Conservation (phyloP, 2,888 invertebrate species). For the Rotaria socialis region DNA sequence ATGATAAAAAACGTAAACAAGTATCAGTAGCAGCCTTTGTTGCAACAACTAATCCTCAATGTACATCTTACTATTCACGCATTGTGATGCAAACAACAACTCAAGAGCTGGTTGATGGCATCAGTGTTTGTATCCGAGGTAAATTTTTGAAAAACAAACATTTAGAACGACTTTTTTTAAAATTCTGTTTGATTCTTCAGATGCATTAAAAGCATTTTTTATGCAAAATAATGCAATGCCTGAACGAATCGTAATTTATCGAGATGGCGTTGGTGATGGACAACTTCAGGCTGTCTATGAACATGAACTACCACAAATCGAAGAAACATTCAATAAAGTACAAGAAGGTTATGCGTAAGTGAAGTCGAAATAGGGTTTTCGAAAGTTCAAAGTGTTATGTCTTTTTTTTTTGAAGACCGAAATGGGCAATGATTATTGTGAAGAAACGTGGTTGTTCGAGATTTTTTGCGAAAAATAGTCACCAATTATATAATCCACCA, state of each 20-base stretch:
- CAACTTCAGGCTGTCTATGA: constrained; percentile 54
- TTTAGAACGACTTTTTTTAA: no score
- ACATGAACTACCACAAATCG: constrained; percentile 55
- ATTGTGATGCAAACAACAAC: constrained; percentile 71
- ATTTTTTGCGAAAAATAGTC: constrained; percentile 64
- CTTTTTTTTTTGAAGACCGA: constrained; percentile 60
- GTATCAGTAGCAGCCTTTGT: constrained; percentile 76
- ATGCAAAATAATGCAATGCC: constrained; percentile 39
- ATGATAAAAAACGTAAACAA: constrained; percentile 38
- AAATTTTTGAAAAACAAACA: constrained; percentile 8
- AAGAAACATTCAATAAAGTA: constrained; percentile 48
- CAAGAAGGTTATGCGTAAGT: constrained; percentile 42
- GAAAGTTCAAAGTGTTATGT: no score
- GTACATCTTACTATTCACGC: constrained; percentile 71
- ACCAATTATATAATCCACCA: constrained; percentile 64
- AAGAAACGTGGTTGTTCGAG: constrained; percentile 85
- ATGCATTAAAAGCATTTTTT: constrained; percentile 42
- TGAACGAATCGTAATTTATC: constrained; percentile 71
- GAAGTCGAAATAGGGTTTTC: background rate
- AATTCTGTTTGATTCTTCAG: background rate
- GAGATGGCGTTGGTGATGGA: constrained; percentile 72
- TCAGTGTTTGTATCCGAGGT: constrained; percentile 62
- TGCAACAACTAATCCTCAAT: constrained; percentile 70
- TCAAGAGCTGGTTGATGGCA: constrained; percentile 72
- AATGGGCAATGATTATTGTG: constrained; percentile 75